Base-by-base conservation (phyloP, 2,888 invertebrate genomes). In the Phasia obesa region DNA sequence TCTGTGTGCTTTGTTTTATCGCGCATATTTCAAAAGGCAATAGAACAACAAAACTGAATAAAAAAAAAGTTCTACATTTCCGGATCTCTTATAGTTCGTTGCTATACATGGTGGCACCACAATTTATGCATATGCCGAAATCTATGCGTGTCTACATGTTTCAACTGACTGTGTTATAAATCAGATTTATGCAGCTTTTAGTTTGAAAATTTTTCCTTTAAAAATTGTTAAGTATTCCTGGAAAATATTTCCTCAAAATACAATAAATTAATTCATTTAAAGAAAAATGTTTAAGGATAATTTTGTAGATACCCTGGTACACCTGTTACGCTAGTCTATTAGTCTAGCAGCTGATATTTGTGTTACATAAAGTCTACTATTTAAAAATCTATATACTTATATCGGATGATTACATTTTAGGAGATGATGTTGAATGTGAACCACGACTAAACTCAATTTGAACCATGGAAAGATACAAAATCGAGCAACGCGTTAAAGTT, bases 41-140 rank as follows among this genome's bases (percentile, higher is more conserved):
- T 2, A n/a, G n/a, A 38, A 59, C 15, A 19, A 7, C 35, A 35
- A 21, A 21, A 9, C 31, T 17, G n/a, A 21, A 27, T 21, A 31
- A n/a, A 51, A 51, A 23, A 23, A 35, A 38, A 35, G 21, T 38
- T 19, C 7, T 42, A 15, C 15, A 55, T 42, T 53, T 38, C 13
- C 25, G 17, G 31, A 21, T 53, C 25, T 7, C 15, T 38, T 38
- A 11, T 17, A 11, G n/a, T 42, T 2, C 11, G 9, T 35, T 35
- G 9, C 11, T 35, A 11, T 35, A 11, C 9, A 42, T 42, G 25
- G 13, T 25, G 27, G 27, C 53, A 27, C 19, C 17, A 4, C 27
- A 55, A 38, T 55, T 15, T 55, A 55, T 65, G 35, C 65, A 38
- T 38, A 49, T 51, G 27, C n/a, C 15, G 49, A 47, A 51, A 21